Percentiles rank a stretch among this genome's conserved stretches.
These are phyloP conservation scores for Gadus chalcogrammus DNA, from an alignment of 2,113 vertebrate species.

Conservation along the genomic window DNA sequence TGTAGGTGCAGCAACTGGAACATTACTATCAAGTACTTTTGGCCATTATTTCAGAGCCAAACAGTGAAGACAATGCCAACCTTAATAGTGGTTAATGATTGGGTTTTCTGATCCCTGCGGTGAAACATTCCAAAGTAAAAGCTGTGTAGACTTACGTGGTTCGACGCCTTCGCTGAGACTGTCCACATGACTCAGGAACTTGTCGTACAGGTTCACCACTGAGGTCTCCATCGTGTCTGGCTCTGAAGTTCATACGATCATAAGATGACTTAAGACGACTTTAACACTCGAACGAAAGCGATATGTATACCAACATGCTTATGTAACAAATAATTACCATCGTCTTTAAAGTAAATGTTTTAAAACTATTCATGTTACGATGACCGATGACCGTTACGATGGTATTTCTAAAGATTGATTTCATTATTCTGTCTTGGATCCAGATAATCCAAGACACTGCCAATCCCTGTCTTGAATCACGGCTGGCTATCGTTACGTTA, in stretches of 20 bases:
- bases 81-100: neutral
- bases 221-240: constrained; percentile 73
- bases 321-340: too few relatives aligned
- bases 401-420: too few relatives aligned
- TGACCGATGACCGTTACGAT: too few relatives aligned
- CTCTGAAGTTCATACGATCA: neutral
- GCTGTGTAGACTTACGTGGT: constrained; percentile 76
- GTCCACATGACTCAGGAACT: constrained; percentile 81
- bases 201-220: constrained; percentile 75
- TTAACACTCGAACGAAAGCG: neutral
- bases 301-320: neutral
- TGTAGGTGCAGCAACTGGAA: neutral
- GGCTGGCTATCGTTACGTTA: too few relatives aligned
- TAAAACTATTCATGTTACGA: too few relatives aligned
- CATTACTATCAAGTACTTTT: neutral
- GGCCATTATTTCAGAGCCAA: too few relatives aligned
- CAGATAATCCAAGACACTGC: too few relatives aligned
- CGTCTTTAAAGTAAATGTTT: too few relatives aligned
- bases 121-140: constrained; percentile 5
- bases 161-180: constrained; percentile 80
- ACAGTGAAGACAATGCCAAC: neutral
- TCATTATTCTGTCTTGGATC: too few relatives aligned
- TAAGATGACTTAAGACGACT: too few relatives aligned
- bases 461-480: too few relatives aligned
- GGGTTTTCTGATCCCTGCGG: too few relatives aligned